phyloP scores from a whole-genome alignment of 2,797 vertebrate genomes.

The Taenioides sp. region DNA sequence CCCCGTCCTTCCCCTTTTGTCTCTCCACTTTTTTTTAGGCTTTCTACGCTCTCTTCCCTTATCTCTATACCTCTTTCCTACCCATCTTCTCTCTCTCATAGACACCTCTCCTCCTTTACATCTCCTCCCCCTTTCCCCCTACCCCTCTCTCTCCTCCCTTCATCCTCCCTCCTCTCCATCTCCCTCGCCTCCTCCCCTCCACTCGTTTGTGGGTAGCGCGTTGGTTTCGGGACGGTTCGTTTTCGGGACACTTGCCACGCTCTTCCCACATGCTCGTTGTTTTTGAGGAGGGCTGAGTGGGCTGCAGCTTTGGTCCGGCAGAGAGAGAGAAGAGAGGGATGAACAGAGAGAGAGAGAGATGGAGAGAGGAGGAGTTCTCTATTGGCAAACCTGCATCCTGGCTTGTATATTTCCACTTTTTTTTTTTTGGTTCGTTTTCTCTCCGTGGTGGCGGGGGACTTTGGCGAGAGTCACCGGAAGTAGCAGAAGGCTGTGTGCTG shows the following conservation, averaged over 20 bases:
- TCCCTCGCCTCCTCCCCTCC: neutral
- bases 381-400: conserved; percentile 61
- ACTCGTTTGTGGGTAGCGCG: neutral
- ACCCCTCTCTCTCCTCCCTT: neutral
- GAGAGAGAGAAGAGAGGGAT: neutral
- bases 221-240: conserved; percentile 35
- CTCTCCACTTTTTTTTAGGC: neutral
- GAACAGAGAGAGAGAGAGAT: neutral
- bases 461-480: conserved; percentile 59
- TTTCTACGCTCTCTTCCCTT: neutral
- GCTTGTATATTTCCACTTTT: conserved; percentile 26
- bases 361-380: conserved; percentile 11
- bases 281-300: conserved; percentile 52
- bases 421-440: neutral
- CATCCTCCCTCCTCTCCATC: too few relatives aligned
- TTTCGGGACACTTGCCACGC: conserved; percentile 55
- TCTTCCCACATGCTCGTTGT: conserved; percentile 62
- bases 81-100: too few relatives aligned
- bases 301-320: conserved; percentile 57
- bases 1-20: too few relatives aligned
- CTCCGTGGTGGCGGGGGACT: conserved; percentile 16
- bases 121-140: neutral
- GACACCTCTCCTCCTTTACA: too few relatives aligned
- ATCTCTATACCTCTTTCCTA: neutral
- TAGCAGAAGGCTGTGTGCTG: conserved; percentile 55